Evolutionary conservation across 2,888 invertebrate genomes (phyloP).

Genomic region (Muscina levida): DNA sequence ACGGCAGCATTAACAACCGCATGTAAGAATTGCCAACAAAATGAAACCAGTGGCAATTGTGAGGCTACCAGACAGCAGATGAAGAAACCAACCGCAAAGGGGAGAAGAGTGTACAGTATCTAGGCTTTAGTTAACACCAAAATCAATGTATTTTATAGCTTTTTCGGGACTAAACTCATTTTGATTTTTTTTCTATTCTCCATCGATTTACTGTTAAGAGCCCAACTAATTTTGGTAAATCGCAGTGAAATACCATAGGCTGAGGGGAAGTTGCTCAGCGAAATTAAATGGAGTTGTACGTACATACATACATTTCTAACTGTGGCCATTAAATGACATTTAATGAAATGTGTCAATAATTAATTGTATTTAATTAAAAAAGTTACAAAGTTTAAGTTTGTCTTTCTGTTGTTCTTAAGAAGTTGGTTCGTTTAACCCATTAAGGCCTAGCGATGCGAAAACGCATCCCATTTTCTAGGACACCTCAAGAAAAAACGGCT

Average conservation of each 20-base stretch:
- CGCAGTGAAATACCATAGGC: not conserved
- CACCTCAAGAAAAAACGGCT: too few relatives aligned
- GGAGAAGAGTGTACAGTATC: not conserved
- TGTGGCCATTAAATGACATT: conserved; percentile 51
- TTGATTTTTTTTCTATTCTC: conserved; percentile 12
- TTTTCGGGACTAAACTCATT: conserved; percentile 49
- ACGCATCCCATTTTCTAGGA: too few relatives aligned
- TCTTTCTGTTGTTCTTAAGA: conserved; percentile 4
- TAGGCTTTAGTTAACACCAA: conserved; percentile 44
- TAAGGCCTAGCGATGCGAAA: too few relatives aligned
- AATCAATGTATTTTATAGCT: conserved; percentile 49
- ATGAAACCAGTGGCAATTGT: conserved; percentile 47
- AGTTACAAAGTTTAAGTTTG: not conserved
- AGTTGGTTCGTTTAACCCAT: conserved; percentile 45
- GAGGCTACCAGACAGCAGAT: conserved; percentile 19
- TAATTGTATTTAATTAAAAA: conserved; percentile 78
- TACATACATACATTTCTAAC: conserved; percentile 9
- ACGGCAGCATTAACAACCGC: conserved; percentile 8
- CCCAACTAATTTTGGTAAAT: not conserved
- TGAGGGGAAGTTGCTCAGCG: not conserved
- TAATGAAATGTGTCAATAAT: conserved; percentile 78
- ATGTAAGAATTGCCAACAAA: not conserved
- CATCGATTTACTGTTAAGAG: not conserved
- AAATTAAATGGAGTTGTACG: not conserved
- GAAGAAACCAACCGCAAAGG: too few relatives aligned